phyloP scores from a whole-genome alignment of 2,113 vertebrate genomes.

The Tragelaphus strepsiceros region DNA sequence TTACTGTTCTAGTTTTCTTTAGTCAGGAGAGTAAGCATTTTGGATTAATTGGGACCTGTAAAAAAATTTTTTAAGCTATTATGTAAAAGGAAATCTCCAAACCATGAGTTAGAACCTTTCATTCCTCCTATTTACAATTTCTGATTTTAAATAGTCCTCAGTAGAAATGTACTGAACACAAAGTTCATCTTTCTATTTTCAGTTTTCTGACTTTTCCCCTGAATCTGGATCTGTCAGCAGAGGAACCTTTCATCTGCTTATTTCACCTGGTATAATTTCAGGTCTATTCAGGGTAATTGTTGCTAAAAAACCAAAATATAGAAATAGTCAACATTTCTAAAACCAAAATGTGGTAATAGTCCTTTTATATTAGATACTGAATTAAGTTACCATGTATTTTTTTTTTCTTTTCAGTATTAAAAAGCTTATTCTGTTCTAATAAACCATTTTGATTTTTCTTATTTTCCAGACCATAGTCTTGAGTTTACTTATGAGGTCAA shows the following conservation, averaged over 20 bases:
- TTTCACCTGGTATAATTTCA: background rate
- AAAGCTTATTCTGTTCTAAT: constrained; percentile 1
- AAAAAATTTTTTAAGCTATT: background rate
- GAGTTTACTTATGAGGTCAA: constrained; percentile 92
- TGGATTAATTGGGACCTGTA: background rate
- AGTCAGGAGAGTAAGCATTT: background rate
- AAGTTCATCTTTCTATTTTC: background rate
- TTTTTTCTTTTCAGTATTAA: background rate
- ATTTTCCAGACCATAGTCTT: constrained; percentile 85
- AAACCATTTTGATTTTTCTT: background rate
- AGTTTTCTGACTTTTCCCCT: background rate
- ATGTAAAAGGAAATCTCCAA: background rate
- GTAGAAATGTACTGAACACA: background rate
- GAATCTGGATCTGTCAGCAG: background rate
- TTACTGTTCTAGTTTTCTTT: background rate
- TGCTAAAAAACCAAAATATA: background rate
- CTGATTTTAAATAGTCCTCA: background rate
- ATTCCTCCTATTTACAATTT: background rate
- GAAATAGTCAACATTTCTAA: background rate
- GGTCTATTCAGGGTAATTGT: background rate
- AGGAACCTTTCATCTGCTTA: background rate
- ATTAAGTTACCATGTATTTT: background rate
- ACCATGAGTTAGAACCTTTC: background rate
- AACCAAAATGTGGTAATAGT: background rate
- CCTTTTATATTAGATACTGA: background rate